Base-by-base conservation (phyloP, 1,140 invertebrate species). In the Lethrus apterus region DNA sequence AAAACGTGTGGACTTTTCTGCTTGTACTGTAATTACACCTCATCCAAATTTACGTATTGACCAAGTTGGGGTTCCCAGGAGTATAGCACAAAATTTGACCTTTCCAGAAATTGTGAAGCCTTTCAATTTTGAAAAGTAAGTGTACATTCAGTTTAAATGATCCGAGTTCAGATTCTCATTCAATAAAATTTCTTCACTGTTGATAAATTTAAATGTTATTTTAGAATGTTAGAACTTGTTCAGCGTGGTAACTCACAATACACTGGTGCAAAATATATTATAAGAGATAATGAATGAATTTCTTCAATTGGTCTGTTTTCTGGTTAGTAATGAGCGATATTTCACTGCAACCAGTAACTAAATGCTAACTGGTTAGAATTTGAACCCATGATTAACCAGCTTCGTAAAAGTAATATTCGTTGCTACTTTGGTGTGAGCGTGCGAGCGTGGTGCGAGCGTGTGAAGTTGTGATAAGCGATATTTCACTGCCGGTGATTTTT, bases 21-120 rank as follows among this genome's bases (percentile, higher is more conserved):
- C 94, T 4, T 83, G 97, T 69, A 99, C 96, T 62, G 97, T 99
- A 51, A 99, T 99, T 63, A 99, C 96, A 5, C 95, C 97, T 0
- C 96, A 99, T 81, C 97, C 97, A 0, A 99, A 99, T 73, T 72
- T 99, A 23, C 78, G 92, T 48, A 98, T 99, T 62, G 93, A 99
- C 70, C 96, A 97, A 76, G 95, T 99, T 29, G 97, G 97, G 34
- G 94, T 99, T 1, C 97, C 97, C 0, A 75, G 94, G 44, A 94
- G 92, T 21, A 98, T 99, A 61, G 97, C 97, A 4, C 95, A 98
- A 65, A 99, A 99, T 71, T 75, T 99, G 58, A 99, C 97, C 11
- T 99, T 99, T 65, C 97, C 97, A 3, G 97, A 99, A 73, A 84
- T 99, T 45, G 97, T 99, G 0, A 99, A 97, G 0, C 95, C 96